Evolutionary conservation across 2,113 vertebrate genomes (phyloP), one percentile per base, ranked within the genome.

Genomic region (Suncus etruscus): DNA sequence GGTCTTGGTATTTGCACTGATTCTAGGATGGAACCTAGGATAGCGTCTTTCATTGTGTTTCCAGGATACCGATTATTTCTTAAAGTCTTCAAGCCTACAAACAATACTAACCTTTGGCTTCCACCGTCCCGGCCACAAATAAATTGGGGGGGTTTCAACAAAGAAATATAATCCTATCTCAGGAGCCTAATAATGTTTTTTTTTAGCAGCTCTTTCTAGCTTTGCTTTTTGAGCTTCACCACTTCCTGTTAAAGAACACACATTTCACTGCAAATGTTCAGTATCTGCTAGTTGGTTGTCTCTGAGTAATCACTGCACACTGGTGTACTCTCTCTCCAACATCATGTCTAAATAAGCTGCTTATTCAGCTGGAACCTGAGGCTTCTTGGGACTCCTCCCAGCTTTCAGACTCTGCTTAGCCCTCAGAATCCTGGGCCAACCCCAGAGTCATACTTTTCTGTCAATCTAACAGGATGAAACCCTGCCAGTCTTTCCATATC

Each of bases 401-500:
- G 68, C 45, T 66, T 66, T 27, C 25, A 48, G 70, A 87, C 58
- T 94, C 81, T 72, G 61, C 77, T 87, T 78, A 70, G 70, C 58
- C 58, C 66, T 15, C 68, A 20, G 83, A 82, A 93, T 68, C 89
- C 83, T 89, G 22, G 78, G 61, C 47, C 27, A 39, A 92, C 63
- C 80, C 83, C 50, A 90, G 85, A 90, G 86, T 25, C 75, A 81
- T 48, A 66, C 63, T 86, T 86, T 87, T 69, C 39, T 87, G 14
- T 68, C 78, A 78, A 24, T 89, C 83, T 84, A 39, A 72, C 8
- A 80, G 31, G 58, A 84, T 86, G 51, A 88, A 58, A 70, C 20
- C 16, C 68, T 81, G 83, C 79, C 94, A 94, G 51, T 15, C 45
- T 32, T 75, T 81, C 93, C 90, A 94, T 94, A 65, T 87, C 80